Conservation (phyloP, 2,888 invertebrate species). For the Agrotis puta region DNA sequence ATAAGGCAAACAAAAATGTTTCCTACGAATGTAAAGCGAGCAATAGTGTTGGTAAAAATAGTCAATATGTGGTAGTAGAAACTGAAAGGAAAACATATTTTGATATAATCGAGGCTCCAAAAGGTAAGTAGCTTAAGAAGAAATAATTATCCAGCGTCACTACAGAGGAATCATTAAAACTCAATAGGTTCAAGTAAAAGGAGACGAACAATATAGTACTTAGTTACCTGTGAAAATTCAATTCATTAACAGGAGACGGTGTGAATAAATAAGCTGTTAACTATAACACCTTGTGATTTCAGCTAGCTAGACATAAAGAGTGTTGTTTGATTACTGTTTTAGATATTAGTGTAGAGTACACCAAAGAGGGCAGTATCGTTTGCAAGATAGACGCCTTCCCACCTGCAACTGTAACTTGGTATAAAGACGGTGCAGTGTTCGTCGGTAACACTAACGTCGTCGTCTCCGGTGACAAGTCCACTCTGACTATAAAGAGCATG, state of each 20-base stretch:
- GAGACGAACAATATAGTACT: background rate
- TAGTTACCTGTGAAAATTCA: too few species aligned
- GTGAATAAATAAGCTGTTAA: too few species aligned
- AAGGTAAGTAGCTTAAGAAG: slow-evolving; percentile 45
- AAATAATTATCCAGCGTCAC: background rate
- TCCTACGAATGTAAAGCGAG: slow-evolving; percentile 75
- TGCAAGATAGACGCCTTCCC: slow-evolving; percentile 74
- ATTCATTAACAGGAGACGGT: too few species aligned
- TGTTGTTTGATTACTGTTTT: background rate
- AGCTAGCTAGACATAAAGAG: background rate
- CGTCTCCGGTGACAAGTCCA: slow-evolving; percentile 65
- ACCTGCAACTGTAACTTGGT: slow-evolving; percentile 72
- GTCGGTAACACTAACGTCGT: slow-evolving; percentile 48
- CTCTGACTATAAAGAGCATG: slow-evolving; percentile 70
- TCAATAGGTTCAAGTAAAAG: background rate
- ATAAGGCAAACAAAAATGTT: slow-evolving; percentile 65
- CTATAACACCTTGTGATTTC: background rate
- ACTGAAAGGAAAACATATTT: slow-evolving; percentile 61
- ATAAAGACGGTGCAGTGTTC: slow-evolving; percentile 60
- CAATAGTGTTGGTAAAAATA: slow-evolving; percentile 65
- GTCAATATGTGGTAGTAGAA: slow-evolving; percentile 59
- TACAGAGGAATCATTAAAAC: background rate
- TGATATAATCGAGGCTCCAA: slow-evolving; percentile 63
- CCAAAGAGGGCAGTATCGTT: slow-evolving; percentile 56
- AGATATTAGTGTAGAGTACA: slow-evolving; percentile 65